These are phyloP conservation scores for Watsonalla binaria DNA, from an alignment of 2,888 invertebrate species.

Conservation along the genomic window DNA sequence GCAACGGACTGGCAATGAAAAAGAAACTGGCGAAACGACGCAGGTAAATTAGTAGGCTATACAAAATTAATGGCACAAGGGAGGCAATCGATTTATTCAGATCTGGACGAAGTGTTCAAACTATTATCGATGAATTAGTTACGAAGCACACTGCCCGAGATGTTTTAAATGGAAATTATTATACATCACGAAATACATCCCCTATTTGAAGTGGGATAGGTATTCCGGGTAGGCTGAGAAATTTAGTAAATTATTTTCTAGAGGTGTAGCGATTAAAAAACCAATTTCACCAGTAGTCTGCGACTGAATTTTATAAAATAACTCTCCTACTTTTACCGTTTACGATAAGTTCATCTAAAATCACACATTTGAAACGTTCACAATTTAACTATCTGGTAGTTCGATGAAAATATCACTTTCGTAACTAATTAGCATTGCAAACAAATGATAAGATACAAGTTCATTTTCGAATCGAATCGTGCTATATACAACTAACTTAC, in stretches of 20 bases:
- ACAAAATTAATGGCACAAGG: constrained; percentile 70
- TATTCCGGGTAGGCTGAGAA: constrained; percentile 48
- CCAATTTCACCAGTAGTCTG: constrained; percentile 70
- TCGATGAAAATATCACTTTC: constrained; percentile 43
- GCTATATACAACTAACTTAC: constrained; percentile 28
- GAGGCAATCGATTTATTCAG: constrained; percentile 58
- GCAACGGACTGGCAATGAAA: constrained; percentile 54
- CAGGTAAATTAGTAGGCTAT: constrained; percentile 63
- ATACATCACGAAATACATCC: constrained; percentile 36
- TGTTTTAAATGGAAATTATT: constrained; percentile 36
- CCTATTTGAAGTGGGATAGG: constrained; percentile 36
- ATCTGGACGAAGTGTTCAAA: constrained; percentile 37
- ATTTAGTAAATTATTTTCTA: constrained; percentile 71
- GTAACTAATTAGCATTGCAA: constrained; percentile 56
- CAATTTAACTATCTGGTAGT: constrained; percentile 44
- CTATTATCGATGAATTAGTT: constrained; percentile 32
- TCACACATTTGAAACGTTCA: constrained; percentile 50
- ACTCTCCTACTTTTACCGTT: constrained; percentile 64
- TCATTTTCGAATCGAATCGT: constrained; percentile 48
- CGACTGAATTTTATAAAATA: constrained; percentile 76
- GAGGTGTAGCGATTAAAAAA: constrained; percentile 56
- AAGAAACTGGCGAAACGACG: constrained; percentile 34
- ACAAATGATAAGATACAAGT: constrained; percentile 56
- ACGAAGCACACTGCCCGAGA: constrained; percentile 60
- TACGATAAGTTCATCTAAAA: constrained; percentile 62